Conservation (phyloP, 1,140 invertebrate species). For the Phocides pigmalion region DNA sequence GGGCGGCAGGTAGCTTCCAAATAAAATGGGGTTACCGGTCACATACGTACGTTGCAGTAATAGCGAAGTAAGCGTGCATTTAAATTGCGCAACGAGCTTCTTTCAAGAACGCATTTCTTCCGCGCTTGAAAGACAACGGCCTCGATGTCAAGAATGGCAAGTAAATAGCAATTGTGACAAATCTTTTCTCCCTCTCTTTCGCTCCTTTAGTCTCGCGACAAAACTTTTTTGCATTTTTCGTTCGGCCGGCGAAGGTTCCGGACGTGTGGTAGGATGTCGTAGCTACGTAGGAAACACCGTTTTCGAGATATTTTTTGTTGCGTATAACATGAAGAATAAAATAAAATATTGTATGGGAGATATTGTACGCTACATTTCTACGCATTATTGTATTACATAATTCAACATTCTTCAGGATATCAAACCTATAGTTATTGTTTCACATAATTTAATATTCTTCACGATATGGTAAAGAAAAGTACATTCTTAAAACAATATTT, state of each 20-base stretch:
- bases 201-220: background rate
- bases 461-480: too few relatives aligned
- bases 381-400: too few relatives aligned
- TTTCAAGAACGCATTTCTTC: conserved; percentile 5
- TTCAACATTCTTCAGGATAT: too few relatives aligned
- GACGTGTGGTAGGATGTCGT: background rate
- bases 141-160: conserved; percentile 15
- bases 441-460: too few relatives aligned
- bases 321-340: too few relatives aligned
- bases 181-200: background rate
- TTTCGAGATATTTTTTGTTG: too few relatives aligned
- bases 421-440: too few relatives aligned
- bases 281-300: too few relatives aligned
- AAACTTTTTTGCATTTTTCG: conserved; percentile 1
- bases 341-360: too few relatives aligned
- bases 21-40: background rate
- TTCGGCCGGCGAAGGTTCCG: background rate
- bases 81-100: conserved; percentile 7
- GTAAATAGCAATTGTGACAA: conserved; percentile 12
- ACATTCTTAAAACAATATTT: too few relatives aligned
- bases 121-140: conserved; percentile 8
- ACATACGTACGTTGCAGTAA: background rate
- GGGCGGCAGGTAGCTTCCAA: too few relatives aligned
- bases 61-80: conserved; percentile 1
- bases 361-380: too few relatives aligned